Conservation (phyloP, 2,888 invertebrate genomes). For the Atrina japonica region DNA sequence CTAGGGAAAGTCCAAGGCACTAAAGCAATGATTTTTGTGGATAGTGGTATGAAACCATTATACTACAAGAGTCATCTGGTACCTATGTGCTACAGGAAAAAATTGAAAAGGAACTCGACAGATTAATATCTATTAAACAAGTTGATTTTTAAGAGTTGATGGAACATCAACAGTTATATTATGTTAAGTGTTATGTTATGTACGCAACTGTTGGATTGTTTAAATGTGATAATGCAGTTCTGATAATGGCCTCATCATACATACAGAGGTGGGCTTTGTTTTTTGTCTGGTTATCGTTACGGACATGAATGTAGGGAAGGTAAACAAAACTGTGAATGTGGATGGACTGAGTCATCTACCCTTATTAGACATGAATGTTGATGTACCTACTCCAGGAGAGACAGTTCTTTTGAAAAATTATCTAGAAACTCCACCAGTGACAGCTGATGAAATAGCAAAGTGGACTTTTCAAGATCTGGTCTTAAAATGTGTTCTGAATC, state of each 20-base stretch:
- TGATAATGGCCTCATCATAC: slow-evolving; percentile 31
- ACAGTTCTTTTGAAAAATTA: slow-evolving; percentile 26
- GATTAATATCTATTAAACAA: slow-evolving; percentile 10
- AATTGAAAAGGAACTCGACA: slow-evolving; percentile 24
- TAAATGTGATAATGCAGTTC: slow-evolving; percentile 21
- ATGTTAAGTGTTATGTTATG: too few species aligned
- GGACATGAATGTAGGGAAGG: slow-evolving; percentile 29
- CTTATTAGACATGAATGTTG: background rate
- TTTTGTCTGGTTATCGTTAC: slow-evolving; percentile 39
- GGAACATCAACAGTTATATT: slow-evolving; percentile 27
- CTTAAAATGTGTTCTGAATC: background rate
- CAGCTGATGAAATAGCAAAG: slow-evolving; percentile 5
- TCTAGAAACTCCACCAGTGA: slow-evolving; percentile 25
- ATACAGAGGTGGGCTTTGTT: slow-evolving; percentile 44
- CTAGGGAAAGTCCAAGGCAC: slow-evolving; percentile 19
- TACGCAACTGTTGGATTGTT: slow-evolving; percentile 35
- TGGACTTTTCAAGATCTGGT: slow-evolving; percentile 23
- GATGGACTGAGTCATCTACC: slow-evolving; percentile 34
- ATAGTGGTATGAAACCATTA: slow-evolving; percentile 4
- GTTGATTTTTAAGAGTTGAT: slow-evolving; percentile 30
- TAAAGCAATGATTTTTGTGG: slow-evolving; percentile 25
- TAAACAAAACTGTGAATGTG: slow-evolving; percentile 10
- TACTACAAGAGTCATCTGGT: slow-evolving; percentile 26
- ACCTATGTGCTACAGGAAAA: slow-evolving; percentile 23
- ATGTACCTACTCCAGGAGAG: slow-evolving; percentile 28